These are phyloP conservation scores for Agapetus fuscipes DNA, from an alignment of 2,888 invertebrate species.

Conservation along the genomic window DNA sequence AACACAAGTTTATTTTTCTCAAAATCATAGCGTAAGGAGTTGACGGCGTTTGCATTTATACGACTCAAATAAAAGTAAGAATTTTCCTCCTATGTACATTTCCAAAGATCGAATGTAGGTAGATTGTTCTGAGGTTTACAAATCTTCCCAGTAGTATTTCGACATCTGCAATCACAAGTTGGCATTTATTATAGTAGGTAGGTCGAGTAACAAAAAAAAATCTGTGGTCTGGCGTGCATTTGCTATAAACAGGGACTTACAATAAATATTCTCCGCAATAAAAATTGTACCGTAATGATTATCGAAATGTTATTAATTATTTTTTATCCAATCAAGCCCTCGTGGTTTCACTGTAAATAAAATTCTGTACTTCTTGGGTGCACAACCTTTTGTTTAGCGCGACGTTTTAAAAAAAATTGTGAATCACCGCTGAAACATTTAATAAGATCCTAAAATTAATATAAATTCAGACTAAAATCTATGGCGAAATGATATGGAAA, in stretches of 20 bases:
- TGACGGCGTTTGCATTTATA: too few relatives aligned
- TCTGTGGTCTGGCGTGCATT: constrained; percentile 9
- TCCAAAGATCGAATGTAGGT: too few relatives aligned
- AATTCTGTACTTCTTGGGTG: constrained; percentile 5
- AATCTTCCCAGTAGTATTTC: too few relatives aligned
- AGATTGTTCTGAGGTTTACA: too few relatives aligned
- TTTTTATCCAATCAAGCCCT: constrained; percentile 20
- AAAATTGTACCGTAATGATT: constrained; percentile 19
- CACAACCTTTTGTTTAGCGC: constrained; percentile 5
- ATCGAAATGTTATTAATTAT: constrained; percentile 20
- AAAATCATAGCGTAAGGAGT: too few relatives aligned
- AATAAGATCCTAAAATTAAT: too few relatives aligned
- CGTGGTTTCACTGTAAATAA: constrained; percentile 17
- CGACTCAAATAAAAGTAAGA: too few relatives aligned
- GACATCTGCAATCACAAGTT: constrained; percentile 10
- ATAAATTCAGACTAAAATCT: too few relatives aligned
- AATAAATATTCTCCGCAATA: constrained; percentile 15
- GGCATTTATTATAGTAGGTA: constrained; percentile 17
- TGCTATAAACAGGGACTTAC: constrained; percentile 10
- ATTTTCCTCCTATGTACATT: too few relatives aligned
- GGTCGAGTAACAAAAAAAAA: constrained; percentile 8
- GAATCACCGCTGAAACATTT: too few relatives aligned
- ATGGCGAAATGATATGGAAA: too few relatives aligned
- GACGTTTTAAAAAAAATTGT: background rate
- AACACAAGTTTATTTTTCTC: too few relatives aligned